Percentiles rank a stretch among this genome's conserved stretches.
These are phyloP conservation scores for Mormyrus hasselquistii DNA, from an alignment of 2,797 vertebrate species.

Conservation along the genomic window DNA sequence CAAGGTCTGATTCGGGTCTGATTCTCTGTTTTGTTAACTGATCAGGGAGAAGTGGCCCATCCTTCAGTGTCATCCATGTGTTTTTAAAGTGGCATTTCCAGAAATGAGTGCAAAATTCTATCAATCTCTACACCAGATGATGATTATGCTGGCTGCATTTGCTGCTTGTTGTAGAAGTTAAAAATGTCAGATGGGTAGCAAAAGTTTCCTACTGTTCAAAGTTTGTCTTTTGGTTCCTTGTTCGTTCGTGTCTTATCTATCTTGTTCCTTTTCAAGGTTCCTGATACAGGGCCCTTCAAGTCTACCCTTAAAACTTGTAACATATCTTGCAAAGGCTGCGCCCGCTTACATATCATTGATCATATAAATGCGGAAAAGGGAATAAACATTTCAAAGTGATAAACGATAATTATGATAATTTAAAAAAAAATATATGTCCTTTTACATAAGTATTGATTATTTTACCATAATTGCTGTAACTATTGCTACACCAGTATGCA, in stretches of 20 bases:
- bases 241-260: no score
- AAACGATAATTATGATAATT: not conserved
- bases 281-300: no score
- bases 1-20: not conserved
- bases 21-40: not conserved
- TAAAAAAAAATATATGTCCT: not conserved
- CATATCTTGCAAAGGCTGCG: not conserved
- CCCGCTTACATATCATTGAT: not conserved
- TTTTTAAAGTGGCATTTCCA: constrained; percentile 64
- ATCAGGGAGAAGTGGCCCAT: not conserved
- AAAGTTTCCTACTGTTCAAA: not conserved
- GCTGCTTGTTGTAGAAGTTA: constrained; percentile 13
- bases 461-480: not conserved
- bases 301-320: no score
- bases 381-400: not conserved
- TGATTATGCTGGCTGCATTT: constrained; percentile 42
- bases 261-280: no score
- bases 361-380: not conserved
- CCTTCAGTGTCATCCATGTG: not conserved
- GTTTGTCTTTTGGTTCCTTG: no score
- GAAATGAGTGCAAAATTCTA: constrained; percentile 63
- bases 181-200: constrained; percentile 21
- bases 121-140: constrained; percentile 96
- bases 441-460: not conserved
- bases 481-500: not conserved